Conservation (phyloP, 2,113 vertebrate species). For the Porphyrio hochstetteri region DNA sequence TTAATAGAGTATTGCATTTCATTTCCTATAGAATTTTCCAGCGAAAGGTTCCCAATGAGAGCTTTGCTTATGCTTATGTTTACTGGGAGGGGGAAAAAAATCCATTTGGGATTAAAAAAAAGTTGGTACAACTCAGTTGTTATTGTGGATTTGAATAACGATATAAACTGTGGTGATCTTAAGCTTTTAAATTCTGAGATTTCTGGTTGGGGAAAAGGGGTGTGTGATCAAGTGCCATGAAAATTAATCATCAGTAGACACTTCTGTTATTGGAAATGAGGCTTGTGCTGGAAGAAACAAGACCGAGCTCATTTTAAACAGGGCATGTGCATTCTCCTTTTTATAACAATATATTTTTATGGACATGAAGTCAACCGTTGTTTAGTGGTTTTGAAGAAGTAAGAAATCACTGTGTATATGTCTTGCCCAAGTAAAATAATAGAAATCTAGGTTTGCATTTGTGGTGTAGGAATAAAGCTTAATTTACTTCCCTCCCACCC, state of each 20-base stretch:
- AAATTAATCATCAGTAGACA: background rate
- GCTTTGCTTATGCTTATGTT: slow-evolving; percentile 33
- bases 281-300: background rate
- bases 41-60: background rate
- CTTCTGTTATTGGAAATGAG: background rate
- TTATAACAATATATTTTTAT: background rate
- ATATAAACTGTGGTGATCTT: background rate
- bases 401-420: background rate
- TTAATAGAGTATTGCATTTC: slow-evolving; percentile 75
- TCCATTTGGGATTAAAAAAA: background rate
- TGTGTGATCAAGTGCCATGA: background rate
- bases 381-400: background rate
- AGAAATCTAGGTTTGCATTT: background rate
- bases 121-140: background rate
- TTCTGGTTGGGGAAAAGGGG: background rate
- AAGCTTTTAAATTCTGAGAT: background rate
- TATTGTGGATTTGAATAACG: background rate
- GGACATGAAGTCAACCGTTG: background rate
- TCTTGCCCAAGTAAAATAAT: background rate
- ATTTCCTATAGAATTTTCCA: slow-evolving; percentile 70
- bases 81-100: background rate
- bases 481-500: background rate
- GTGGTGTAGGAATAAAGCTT: background rate
- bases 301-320: background rate
- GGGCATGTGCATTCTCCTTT: background rate